Conservation (phyloP, 2,797 vertebrate genomes). For the Psittacula derbiana region DNA sequence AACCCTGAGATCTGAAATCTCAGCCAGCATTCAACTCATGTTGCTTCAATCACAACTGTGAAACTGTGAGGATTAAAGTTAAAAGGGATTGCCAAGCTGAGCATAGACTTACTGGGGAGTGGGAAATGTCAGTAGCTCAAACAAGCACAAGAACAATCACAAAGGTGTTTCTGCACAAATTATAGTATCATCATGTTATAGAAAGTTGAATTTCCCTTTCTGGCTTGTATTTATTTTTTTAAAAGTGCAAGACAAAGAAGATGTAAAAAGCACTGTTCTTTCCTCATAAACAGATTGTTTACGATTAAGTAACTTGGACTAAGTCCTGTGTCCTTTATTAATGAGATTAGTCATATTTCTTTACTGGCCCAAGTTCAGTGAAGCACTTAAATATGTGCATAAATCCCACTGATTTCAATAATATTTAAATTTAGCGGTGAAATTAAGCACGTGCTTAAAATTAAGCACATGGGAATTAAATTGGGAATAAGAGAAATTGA, state of each 20-base stretch:
- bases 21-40: background rate
- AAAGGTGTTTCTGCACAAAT: background rate
- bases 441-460: background rate
- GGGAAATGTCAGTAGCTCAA: background rate
- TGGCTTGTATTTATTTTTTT: background rate
- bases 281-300: background rate
- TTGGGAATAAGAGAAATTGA: background rate
- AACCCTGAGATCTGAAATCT: background rate
- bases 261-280: background rate
- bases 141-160: background rate
- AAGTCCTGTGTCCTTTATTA: background rate
- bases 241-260: background rate
- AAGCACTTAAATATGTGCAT: slow-evolving; percentile 32
- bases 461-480: background rate
- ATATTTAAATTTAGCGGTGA: background rate
- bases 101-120: background rate
- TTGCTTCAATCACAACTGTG: background rate
- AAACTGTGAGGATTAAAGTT: background rate
- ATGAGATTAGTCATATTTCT: slow-evolving; percentile 30
- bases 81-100: background rate
- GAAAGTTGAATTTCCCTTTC: background rate
- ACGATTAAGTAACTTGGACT: slow-evolving; percentile 13
- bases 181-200: background rate
- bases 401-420: slow-evolving; percentile 17
- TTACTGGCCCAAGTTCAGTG: background rate